A percentile compares a stretch with the other conserved stretches of the same genome.
Evolutionary conservation across 2,888 invertebrate genomes (phyloP).

Genomic region (Crioceris asparagi): DNA sequence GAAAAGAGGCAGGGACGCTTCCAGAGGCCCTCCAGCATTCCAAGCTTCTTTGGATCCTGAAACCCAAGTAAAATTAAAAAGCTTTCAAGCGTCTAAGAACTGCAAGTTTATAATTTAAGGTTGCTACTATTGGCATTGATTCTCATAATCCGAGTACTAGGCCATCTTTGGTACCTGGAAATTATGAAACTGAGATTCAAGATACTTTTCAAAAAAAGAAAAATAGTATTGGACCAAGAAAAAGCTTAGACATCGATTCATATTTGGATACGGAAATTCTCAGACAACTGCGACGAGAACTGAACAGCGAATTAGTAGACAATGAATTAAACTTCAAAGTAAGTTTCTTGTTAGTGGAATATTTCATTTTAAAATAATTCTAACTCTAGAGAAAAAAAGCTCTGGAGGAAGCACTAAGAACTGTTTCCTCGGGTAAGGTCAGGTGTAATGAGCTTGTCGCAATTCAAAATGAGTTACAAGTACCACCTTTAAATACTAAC

Average conservation of each 20-base stretch:
- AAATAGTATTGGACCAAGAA: constrained; percentile 9
- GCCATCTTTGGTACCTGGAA: constrained; percentile 46
- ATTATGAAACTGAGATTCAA: constrained; percentile 2
- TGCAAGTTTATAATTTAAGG: constrained; percentile 12
- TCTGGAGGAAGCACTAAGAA: constrained; percentile 55
- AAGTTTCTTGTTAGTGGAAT: constrained; percentile 6
- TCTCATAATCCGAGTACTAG: constrained; percentile 58
- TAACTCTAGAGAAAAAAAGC: constrained; percentile 49
- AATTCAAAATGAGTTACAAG: constrained; percentile 41
- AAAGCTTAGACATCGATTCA: constrained; percentile 30
- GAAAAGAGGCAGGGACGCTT: constrained; percentile 35
- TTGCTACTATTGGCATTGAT: constrained; percentile 36
- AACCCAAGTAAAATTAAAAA: constrained; percentile 44
- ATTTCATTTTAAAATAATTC: constrained; percentile 4
- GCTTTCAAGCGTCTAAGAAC: background rate
- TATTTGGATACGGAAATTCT: constrained; percentile 52
- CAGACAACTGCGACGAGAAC: constrained; percentile 53
- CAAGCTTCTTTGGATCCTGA: constrained; percentile 50
- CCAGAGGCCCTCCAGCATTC: constrained; percentile 31
- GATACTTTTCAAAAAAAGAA: constrained; percentile 12
- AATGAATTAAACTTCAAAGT: constrained; percentile 60
- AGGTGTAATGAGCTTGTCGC: constrained; percentile 43
- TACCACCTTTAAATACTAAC: constrained; percentile 43
- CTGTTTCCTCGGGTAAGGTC: constrained; percentile 30
- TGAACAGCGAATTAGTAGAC: constrained; percentile 57